Evolutionary conservation across 2,888 invertebrate genomes (phyloP).

Genomic region (Stomorhina lunata): DNA sequence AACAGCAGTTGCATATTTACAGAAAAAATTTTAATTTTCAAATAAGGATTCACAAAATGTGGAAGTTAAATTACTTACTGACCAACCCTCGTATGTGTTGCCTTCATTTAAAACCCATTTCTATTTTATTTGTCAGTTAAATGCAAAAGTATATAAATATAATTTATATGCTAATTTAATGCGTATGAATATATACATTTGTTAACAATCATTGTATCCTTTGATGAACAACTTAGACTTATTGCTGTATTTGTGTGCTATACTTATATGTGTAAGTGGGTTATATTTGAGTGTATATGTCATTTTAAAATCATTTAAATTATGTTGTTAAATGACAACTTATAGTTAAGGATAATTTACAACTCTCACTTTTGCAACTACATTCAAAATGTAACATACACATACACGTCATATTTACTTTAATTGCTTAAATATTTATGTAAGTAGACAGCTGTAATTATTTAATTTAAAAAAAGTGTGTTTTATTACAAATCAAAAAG

Average conservation of each 20-base stretch:
- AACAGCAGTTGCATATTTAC: no score
- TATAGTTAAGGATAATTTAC: conserved; percentile 42
- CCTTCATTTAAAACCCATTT: background rate
- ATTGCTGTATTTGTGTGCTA: background rate
- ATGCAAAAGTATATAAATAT: background rate
- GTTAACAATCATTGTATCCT: background rate
- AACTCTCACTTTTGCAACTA: conserved; percentile 6
- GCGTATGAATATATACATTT: background rate
- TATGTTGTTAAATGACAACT: conserved; percentile 45
- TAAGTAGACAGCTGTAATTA: background rate
- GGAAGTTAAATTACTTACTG: no score
- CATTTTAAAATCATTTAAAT: conserved; percentile 29
- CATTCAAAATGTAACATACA: background rate
- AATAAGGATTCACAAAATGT: no score
- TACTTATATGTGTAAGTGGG: background rate
- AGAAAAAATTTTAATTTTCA: no score
- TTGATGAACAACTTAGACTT: background rate
- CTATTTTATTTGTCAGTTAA: background rate
- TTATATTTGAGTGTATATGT: background rate
- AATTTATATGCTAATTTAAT: background rate
- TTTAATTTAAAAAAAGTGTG: background rate
- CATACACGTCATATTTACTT: no score
- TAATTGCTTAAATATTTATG: background rate
- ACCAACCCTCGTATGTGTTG: background rate
- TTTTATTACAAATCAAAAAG: conserved; percentile 1